A percentile compares a stretch with the other conserved stretches of the same genome.
phyloP scores from a whole-genome alignment of 2,888 invertebrate genomes.

The Agrotis puta region DNA sequence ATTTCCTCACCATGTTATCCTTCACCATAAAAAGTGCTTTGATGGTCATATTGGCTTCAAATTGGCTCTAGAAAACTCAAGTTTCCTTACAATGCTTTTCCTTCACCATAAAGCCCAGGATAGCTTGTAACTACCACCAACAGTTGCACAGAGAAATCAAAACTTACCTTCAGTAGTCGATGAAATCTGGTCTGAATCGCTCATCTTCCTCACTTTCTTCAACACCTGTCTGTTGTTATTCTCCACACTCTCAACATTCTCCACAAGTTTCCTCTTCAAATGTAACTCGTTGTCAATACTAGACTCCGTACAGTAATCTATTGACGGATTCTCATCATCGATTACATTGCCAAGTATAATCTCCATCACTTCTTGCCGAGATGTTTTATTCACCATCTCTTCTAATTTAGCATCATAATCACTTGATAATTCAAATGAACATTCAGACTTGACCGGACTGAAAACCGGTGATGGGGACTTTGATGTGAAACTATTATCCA shows the following conservation, averaged over 20 bases:
- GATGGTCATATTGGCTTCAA: too few relatives aligned
- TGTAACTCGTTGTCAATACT: constrained; percentile 75
- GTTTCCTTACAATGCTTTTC: not conserved
- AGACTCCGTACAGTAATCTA: constrained; percentile 82
- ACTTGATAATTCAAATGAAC: constrained; percentile 84
- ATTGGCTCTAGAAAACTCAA: too few relatives aligned
- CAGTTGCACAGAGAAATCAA: not conserved
- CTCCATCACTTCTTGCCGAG: constrained; percentile 88
- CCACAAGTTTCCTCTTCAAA: constrained; percentile 78
- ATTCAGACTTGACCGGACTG: constrained; percentile 87
- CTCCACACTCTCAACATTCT: constrained; percentile 76
- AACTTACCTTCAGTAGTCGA: constrained; percentile 86
- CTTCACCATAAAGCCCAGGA: not conserved
- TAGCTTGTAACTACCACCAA: not conserved
- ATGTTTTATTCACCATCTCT: constrained; percentile 87
- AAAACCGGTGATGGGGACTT: constrained; percentile 70
- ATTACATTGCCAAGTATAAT: constrained; percentile 86
- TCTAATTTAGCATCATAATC: constrained; percentile 87
- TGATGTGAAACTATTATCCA: constrained; percentile 66
- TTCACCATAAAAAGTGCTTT: not conserved
- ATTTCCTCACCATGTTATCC: not conserved
- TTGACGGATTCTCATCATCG: constrained; percentile 82
- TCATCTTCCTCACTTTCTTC: constrained; percentile 83
- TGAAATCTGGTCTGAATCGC: constrained; percentile 85
- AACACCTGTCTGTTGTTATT: constrained; percentile 83